Evolutionary conservation across 2,888 invertebrate species (phyloP), one percentile per base, ranked within the genome.

Genomic region (Acleris holmiana): DNA sequence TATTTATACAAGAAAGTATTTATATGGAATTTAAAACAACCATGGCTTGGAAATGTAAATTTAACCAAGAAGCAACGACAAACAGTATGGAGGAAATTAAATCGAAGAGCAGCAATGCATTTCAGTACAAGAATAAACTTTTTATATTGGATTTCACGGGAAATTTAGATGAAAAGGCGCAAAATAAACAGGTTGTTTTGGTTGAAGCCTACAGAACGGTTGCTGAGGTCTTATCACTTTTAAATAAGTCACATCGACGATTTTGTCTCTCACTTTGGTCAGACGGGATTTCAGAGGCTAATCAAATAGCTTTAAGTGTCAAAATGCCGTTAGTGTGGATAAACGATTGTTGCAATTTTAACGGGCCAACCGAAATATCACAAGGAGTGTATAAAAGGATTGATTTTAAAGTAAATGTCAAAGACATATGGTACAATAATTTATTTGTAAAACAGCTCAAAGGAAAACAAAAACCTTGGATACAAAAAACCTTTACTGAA

Each of bases 171-270:
- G 50, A 63, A 21, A 35, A 35, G 35, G 21, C 48, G 0, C 19
- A 48, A 51, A 49, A 17, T 21, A 35, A 25, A 48, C 46, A 48
- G 4, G 35, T 64, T 0, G 69, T 78, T 10, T n/a, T 58, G 0
- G 72, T 85, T 0, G 84, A 85, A 66, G 80, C 81, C 0, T 89
- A 83, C 67, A 79, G 88, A 64, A 88, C 85, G 0, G 77, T 72
- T 0, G 85, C 84, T 65, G 88, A 88, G 57, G 67, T 86, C 23
- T 55, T 86, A 10, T 65, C 77, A 13, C 55, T 88, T 6, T 4
- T 83, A 0, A 60, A 72, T 2, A 62, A 71, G 15, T 62, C 68
- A 0, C 48, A 61, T 1, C 54, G 66, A 3, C 67, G 74, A 13
- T 69, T 68, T 29, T 81, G 73, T 49, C 50, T 84, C 5, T 85